A percentile compares a stretch with the other conserved stretches of the same genome.
Conservation (phyloP, 2,113 vertebrate species). For the Pandion haliaetus region DNA sequence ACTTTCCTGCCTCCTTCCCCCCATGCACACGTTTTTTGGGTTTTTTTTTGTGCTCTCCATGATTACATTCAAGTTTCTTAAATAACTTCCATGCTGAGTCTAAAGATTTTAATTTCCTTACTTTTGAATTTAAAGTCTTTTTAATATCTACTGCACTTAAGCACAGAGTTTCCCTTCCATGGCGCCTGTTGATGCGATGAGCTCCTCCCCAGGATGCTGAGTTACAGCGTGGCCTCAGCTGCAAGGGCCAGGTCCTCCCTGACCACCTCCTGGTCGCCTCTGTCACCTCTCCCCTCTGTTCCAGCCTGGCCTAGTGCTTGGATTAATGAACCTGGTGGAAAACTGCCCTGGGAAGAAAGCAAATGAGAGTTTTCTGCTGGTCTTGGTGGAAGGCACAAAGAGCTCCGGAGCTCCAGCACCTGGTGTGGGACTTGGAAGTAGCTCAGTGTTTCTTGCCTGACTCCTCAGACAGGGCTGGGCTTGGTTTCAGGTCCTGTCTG, state of each 20-base stretch:
- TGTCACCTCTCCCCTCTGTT: background rate
- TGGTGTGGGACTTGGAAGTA: background rate
- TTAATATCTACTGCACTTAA: background rate
- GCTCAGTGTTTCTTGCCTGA: background rate
- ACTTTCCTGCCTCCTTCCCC: background rate
- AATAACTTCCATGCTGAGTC: constrained; percentile 31
- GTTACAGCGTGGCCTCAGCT: background rate
- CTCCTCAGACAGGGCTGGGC: background rate
- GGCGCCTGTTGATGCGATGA: background rate
- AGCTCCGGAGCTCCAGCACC: background rate
- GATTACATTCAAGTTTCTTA: background rate
- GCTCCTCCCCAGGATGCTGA: background rate
- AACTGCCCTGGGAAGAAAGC: background rate
- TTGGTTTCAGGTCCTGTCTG: background rate
- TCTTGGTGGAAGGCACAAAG: background rate
- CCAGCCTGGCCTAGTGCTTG: background rate
- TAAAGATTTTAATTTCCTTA: constrained; percentile 45
- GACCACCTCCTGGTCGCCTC: background rate
- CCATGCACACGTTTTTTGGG: background rate
- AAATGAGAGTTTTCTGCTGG: background rate
- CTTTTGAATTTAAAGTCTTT: background rate
- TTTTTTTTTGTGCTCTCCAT: background rate
- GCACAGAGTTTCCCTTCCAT: background rate
- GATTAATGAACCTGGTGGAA: background rate
- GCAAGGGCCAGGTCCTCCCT: background rate